phyloP scores from a whole-genome alignment of 1,140 invertebrate genomes.

The Anastrepha obliqua region DNA sequence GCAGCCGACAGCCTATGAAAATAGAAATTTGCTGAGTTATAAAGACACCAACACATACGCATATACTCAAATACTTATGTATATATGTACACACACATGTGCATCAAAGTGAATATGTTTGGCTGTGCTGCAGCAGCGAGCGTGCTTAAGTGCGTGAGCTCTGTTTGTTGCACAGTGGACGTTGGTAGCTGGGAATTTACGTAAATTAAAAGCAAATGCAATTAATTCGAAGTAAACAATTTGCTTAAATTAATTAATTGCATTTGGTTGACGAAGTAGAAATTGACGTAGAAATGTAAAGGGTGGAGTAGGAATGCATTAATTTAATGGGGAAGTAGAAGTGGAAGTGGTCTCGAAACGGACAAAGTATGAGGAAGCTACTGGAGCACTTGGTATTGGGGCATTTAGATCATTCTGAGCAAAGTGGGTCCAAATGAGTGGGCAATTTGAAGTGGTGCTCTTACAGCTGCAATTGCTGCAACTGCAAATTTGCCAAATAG shows the following conservation, averaged over 20 bases:
- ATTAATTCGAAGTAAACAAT: slow-evolving; percentile 60
- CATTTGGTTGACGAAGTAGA: slow-evolving; percentile 22
- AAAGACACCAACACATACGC: not conserved
- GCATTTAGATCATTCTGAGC: not conserved
- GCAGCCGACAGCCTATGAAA: not conserved
- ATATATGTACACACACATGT: not conserved
- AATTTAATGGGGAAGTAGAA: not conserved
- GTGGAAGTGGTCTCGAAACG: not conserved
- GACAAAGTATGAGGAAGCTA: not conserved
- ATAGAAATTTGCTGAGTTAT: slow-evolving; percentile 21
- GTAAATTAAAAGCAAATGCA: slow-evolving; percentile 72
- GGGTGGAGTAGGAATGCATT: not conserved
- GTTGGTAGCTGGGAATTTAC: slow-evolving; percentile 47
- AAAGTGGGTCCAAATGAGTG: not conserved
- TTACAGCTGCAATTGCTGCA: not conserved
- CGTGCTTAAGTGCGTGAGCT: slow-evolving; percentile 46
- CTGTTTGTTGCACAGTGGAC: slow-evolving; percentile 23
- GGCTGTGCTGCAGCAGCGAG: not conserved
- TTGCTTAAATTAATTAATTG: slow-evolving; percentile 74
- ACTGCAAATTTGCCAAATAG: not conserved
- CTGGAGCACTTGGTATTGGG: not conserved
- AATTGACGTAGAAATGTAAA: slow-evolving; percentile 4
- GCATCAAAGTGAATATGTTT: not conserved
- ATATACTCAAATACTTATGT: not conserved
- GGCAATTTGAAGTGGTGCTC: slow-evolving; percentile 23